These are phyloP conservation scores for Coptodon bakossiorum DNA, from an alignment of 2,113 vertebrate species.

Conservation along the genomic window DNA sequence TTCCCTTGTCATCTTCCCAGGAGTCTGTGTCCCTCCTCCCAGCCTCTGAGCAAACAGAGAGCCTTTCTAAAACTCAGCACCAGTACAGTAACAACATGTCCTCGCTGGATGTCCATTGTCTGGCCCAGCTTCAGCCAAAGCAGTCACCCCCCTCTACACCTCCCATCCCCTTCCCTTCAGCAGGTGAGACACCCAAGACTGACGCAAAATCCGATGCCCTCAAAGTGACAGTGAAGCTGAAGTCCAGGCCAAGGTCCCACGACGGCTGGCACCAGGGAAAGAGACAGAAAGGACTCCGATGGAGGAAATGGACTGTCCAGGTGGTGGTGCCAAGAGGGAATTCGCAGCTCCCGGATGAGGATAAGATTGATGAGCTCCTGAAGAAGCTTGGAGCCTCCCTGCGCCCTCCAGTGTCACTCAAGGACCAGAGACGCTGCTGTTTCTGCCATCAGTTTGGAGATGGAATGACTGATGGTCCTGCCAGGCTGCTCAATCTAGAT, in stretches of 20 bases:
- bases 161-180: slow-evolving; percentile 76
- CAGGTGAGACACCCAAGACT: slow-evolving; percentile 71
- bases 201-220: slow-evolving; percentile 85
- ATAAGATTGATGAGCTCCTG: slow-evolving; percentile 87
- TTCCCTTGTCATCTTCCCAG: slow-evolving; percentile 47
- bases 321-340: slow-evolving; percentile 81
- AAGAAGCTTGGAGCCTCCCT: slow-evolving; percentile 85
- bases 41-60: slow-evolving; percentile 70
- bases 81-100: slow-evolving; percentile 96
- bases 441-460: slow-evolving; percentile 97
- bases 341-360: slow-evolving; percentile 83
- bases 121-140: slow-evolving; percentile 85
- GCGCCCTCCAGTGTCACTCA: slow-evolving; percentile 78
- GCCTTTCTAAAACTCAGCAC: slow-evolving; percentile 78
- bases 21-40: slow-evolving; percentile 70
- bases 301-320: slow-evolving; percentile 95
- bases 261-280: slow-evolving; percentile 79
- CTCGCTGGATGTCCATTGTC: slow-evolving; percentile 86
- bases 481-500: slow-evolving; percentile 92
- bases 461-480: slow-evolving; percentile 89
- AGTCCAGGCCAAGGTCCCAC: slow-evolving; percentile 78
- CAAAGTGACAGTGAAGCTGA: slow-evolving; percentile 91
- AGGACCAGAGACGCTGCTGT: slow-evolving; percentile 88
- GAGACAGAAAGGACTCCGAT: slow-evolving; percentile 87
- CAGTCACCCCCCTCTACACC: slow-evolving; percentile 78